phyloP scores from a whole-genome alignment of 2,113 vertebrate genomes.

The Perca flavescens region DNA sequence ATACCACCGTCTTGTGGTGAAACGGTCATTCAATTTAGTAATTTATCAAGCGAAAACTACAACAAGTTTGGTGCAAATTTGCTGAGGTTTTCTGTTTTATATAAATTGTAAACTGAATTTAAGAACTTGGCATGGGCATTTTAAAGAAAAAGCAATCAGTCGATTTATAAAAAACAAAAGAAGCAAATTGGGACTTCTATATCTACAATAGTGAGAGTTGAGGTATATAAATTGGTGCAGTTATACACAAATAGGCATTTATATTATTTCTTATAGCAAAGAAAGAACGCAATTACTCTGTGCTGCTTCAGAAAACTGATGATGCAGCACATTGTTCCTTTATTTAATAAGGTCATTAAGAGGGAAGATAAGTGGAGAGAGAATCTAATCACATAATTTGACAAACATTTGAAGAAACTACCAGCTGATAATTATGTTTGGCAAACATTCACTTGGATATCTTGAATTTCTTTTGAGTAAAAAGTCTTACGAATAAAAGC shows the following conservation, averaged over 20 bases:
- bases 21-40: too few relatives aligned
- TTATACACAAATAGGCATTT: neutral
- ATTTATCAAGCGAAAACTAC: too few relatives aligned
- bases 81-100: too few relatives aligned
- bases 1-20: too few relatives aligned
- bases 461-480: neutral
- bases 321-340: neutral
- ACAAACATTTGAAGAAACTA: neutral
- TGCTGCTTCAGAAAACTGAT: slow-evolving; percentile 3
- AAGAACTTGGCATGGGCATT: neutral
- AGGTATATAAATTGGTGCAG: neutral
- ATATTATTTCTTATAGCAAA: neutral
- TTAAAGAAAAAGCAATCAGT: neutral
- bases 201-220: neutral
- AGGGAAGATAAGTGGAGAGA: slow-evolving; percentile 21
- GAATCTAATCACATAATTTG: slow-evolving; percentile 1
- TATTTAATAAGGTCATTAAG: slow-evolving; percentile 60
- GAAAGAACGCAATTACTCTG: neutral
- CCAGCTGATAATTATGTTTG: neutral
- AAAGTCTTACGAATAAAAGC: neutral
- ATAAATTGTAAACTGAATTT: neutral
- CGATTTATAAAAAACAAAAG: neutral
- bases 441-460: neutral
- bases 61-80: too few relatives aligned
- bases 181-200: neutral